These are phyloP conservation scores for Sternarchorhynchus goeldii DNA, from an alignment of 2,797 vertebrate genomes.

Conservation along the genomic window DNA sequence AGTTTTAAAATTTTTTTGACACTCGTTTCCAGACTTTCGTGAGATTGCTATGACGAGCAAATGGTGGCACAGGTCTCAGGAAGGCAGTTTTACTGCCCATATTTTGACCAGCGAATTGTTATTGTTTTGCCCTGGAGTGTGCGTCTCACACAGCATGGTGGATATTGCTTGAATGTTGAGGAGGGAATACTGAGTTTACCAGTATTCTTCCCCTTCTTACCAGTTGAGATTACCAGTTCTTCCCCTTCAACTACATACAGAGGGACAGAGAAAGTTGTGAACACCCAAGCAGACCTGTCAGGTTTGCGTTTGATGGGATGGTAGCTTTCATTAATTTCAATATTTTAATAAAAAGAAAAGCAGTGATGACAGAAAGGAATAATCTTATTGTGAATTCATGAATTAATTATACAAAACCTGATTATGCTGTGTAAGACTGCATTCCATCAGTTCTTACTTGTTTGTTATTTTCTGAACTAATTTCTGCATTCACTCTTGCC, in stretches of 20 bases:
- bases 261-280: not conserved
- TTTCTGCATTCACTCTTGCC: slow-evolving; percentile 22
- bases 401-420: not conserved
- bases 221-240: not conserved
- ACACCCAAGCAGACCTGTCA: not conserved
- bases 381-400: not conserved
- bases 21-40: no score
- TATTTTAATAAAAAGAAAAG: slow-evolving; percentile 7
- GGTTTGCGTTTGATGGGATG: slow-evolving; percentile 19
- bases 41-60: no score
- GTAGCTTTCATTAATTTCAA: not conserved
- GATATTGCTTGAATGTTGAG: no score
- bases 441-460: not conserved
- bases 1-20: no score
- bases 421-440: not conserved
- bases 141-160: no score
- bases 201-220: not conserved
- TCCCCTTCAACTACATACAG: not conserved
- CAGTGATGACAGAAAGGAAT: slow-evolving; percentile 2
- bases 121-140: no score
- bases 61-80: no score
- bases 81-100: no score
- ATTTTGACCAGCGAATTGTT: no score
- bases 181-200: not conserved
- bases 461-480: slow-evolving; percentile 21